Percentiles rank a stretch among this genome's conserved stretches.
phyloP scores from a whole-genome alignment of 2,888 invertebrate genomes.

The Hirtodrosophila cameraria region DNA sequence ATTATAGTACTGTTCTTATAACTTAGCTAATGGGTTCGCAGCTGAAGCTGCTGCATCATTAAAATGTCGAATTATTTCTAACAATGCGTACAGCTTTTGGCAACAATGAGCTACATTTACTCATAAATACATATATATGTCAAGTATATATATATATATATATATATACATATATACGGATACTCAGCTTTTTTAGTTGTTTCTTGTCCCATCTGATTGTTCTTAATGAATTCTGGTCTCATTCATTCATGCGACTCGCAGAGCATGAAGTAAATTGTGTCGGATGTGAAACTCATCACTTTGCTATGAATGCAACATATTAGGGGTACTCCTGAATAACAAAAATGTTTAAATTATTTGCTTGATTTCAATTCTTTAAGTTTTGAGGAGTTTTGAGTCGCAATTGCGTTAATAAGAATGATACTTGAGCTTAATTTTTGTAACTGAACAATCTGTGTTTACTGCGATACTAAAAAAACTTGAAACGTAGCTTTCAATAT shows the following conservation, averaged over 20 bases:
- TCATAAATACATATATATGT: not conserved
- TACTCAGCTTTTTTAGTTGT: constrained; percentile 5
- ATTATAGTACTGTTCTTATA: constrained; percentile 9
- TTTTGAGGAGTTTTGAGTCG: no score
- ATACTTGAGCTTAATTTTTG: no score
- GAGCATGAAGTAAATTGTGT: constrained; percentile 58
- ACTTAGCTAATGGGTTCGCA: constrained; percentile 23
- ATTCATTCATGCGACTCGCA: constrained; percentile 64
- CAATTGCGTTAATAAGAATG: no score
- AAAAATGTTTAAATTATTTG: not conserved
- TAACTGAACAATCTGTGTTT: no score
- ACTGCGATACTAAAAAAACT: not conserved
- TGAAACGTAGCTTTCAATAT: not conserved
- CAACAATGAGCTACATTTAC: constrained; percentile 34
- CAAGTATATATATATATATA: constrained; percentile 7
- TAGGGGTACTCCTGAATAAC: constrained; percentile 30
- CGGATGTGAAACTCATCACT: constrained; percentile 71
- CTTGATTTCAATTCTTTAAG: not conserved
- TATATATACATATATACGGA: constrained; percentile 2
- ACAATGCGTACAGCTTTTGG: constrained; percentile 70
- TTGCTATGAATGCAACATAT: constrained; percentile 46
- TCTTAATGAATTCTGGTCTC: constrained; percentile 72
- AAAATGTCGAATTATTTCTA: constrained; percentile 50
- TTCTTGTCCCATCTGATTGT: constrained; percentile 63
- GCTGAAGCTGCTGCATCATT: constrained; percentile 26